These are phyloP conservation scores for Andrena marginata DNA, from an alignment of 2,888 invertebrate species.

Conservation along the genomic window DNA sequence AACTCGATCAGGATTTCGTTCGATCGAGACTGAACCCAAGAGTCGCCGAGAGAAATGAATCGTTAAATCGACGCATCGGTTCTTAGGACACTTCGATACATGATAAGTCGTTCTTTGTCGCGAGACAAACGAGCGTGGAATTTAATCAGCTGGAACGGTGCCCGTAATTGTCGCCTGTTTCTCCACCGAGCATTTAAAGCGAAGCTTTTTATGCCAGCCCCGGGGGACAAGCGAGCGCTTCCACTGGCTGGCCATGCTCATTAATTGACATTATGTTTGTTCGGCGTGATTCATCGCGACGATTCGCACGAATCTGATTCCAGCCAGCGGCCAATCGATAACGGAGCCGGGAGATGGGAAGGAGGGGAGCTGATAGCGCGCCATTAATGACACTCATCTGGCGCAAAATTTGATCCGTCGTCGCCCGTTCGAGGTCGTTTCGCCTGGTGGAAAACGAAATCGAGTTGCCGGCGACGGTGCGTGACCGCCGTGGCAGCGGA, in stretches of 20 bases:
- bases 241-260: slow-evolving; percentile 8
- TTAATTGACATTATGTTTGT: slow-evolving; percentile 45
- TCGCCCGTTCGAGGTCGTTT: background rate
- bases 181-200: slow-evolving; percentile 3
- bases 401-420: slow-evolving; percentile 29
- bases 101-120: background rate
- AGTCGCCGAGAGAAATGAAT: background rate
- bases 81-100: background rate
- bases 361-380: background rate
- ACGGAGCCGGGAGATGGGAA: background rate
- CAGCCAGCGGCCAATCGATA: slow-evolving; percentile 17
- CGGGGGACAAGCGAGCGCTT: slow-evolving; percentile 18
- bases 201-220: background rate
- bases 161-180: slow-evolving; percentile 2
- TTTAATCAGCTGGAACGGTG: slow-evolving; percentile 15
- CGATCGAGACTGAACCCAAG: background rate
- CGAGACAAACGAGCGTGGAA: background rate
- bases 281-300: slow-evolving; percentile 1
- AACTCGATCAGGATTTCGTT: background rate
- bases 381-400: slow-evolving; percentile 25
- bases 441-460: slow-evolving; percentile 21
- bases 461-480: slow-evolving; percentile 2
- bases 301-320: background rate
- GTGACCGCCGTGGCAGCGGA: background rate
- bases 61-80: background rate